Conservation (phyloP, 2,113 vertebrate species). For the Plectropomus leopardus region DNA sequence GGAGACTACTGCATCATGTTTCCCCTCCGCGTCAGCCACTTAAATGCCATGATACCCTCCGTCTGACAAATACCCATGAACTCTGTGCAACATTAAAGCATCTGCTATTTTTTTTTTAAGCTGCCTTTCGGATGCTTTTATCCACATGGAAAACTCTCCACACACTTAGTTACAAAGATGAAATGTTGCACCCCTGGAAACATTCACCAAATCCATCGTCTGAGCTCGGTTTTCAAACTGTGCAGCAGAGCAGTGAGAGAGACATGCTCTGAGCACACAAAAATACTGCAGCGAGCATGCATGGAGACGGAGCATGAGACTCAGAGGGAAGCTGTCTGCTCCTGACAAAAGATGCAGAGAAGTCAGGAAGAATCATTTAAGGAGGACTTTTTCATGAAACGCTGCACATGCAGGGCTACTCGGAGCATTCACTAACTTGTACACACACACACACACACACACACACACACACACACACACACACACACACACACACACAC, state of each 20-base stretch:
- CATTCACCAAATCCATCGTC: conserved; percentile 21
- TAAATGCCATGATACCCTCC: conserved; percentile 53
- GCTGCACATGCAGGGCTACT: conserved; percentile 42
- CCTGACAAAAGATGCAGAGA: conserved; percentile 31
- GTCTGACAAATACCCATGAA: conserved; percentile 50
- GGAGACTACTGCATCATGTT: conserved; percentile 75
- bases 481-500: conserved; percentile 40
- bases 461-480: conserved; percentile 28
- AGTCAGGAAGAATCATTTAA: conserved; percentile 42
- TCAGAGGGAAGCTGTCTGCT: conserved; percentile 40
- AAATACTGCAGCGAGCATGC: conserved; percentile 42
- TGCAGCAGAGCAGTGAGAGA: conserved; percentile 37
- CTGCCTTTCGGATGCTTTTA: conserved; percentile 30
- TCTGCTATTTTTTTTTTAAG: neutral
- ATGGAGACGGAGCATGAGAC: conserved; percentile 14
- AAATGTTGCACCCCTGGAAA: conserved; percentile 19
- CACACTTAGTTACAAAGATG: neutral
- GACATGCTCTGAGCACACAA: neutral
- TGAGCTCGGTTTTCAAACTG: conserved; percentile 27
- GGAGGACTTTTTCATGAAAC: conserved; percentile 52
- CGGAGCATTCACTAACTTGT: conserved; percentile 27
- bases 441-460: conserved; percentile 18
- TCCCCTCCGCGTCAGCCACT: conserved; percentile 56
- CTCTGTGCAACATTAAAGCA: conserved; percentile 22
- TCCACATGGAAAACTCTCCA: conserved; percentile 12